Evolutionary conservation across 37 sponge, comb jelly and placozoan genomes (phyloP), one percentile per base, ranked within the genome.

Genomic region (Bolinopsis microptera): DNA sequence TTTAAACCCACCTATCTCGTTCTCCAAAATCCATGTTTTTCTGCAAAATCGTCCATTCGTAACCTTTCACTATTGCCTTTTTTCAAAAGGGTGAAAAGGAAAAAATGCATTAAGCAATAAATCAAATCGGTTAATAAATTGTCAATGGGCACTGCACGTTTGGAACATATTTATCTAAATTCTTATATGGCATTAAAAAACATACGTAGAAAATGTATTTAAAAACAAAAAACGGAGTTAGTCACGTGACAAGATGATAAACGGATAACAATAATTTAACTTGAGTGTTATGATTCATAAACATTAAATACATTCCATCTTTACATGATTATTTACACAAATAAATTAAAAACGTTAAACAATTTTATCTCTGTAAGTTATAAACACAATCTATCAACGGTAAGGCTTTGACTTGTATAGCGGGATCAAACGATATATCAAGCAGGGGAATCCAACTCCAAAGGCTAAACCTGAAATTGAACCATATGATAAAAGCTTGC

Each of bases 391-490:
- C n/a, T 2, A 70, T 80, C 61, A 86, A 5, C 90, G 90, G 28
- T 41, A 86, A 18, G 90, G 34, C n/a, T 28, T 8, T 13, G 90
- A 86, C 61, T 41, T 39, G 61, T 39, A 86, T 3, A 86, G 90
- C 48, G 90, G 90, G 1, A 86, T 86, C 0, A 86, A 25, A 5
- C 35, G 32, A 48, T 86, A 86, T 28, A 86, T 86, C 24, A 86
- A 48, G 31, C 90, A 86, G 48, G 90, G 90, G 30, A 86, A 86
- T 0, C 90, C 90, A 23, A 86, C 61, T 23, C 90, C 90, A 23
- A 86, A 86, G 22, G 90, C 41, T n/a, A 86, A n/a, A 1, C 90
- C 90, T 86, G 90, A 86, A 86, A 86, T 36, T 30, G n/a, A n/a
- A n/a, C n/a, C n/a, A n/a, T n/a, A n/a, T n/a, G n/a, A n/a, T n/a